Percentiles rank a stretch among this genome's conserved stretches.
Evolutionary conservation across 2,797 vertebrate genomes (phyloP).

Genomic region (Anisognathus igniventris): DNA sequence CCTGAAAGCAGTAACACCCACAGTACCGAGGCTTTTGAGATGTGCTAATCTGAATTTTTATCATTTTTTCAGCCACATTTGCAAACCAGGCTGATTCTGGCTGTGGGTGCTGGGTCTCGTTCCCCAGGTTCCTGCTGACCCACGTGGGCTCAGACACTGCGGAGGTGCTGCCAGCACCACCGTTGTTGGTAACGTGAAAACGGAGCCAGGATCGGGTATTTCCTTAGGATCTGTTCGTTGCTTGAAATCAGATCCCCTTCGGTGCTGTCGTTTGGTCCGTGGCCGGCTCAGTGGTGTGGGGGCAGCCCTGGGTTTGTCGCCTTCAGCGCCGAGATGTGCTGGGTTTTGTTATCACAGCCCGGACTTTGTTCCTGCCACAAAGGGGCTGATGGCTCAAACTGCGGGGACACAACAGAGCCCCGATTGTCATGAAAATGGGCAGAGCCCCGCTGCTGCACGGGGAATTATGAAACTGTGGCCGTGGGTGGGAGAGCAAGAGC

Average conservation of each 20-base stretch:
- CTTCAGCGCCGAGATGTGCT: neutral
- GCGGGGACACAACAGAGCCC: conserved; percentile 35
- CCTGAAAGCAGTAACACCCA: accelerated
- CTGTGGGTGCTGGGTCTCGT: accelerated
- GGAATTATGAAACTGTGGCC: neutral
- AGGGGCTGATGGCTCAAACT: conserved; percentile 34
- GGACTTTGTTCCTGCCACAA: conserved; percentile 52
- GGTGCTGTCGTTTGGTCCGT: neutral
- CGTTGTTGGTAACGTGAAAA: neutral
- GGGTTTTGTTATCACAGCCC: neutral
- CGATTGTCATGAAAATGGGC: conserved; percentile 54
- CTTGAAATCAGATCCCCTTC: neutral
- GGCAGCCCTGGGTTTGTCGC: neutral
- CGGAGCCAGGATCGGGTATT: neutral
- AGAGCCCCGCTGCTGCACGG: neutral
- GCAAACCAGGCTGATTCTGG: neutral
- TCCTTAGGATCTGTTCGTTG: neutral
- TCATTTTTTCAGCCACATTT: neutral
- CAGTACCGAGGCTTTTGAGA: neutral
- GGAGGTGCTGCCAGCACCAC: neutral
- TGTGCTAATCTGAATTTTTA: neutral
- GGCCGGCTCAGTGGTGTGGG: neutral
- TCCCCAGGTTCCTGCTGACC: neutral
- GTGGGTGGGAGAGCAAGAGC: neutral
- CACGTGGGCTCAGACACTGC: accelerated